Evolutionary conservation across 1,140 invertebrate genomes (phyloP).

Genomic region (Asobara japonica): DNA sequence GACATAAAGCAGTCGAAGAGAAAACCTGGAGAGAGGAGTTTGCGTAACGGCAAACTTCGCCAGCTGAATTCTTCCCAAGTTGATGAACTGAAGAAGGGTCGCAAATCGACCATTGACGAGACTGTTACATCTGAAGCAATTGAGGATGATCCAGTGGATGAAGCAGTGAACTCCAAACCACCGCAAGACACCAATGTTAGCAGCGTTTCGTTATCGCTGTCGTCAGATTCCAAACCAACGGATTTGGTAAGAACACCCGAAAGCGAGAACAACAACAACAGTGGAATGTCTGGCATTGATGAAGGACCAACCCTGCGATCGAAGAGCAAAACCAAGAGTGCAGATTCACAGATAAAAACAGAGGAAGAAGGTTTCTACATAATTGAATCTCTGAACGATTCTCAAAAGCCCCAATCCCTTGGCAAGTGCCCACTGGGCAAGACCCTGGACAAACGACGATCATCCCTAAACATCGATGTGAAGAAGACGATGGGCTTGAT

Average conservation of each 20-base stretch:
- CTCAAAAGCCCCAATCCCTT: constrained; percentile 38
- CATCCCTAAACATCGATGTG: constrained; percentile 59
- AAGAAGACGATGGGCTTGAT: constrained; percentile 57
- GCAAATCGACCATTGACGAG: constrained; percentile 61
- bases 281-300: constrained; percentile 43
- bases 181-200: neutral
- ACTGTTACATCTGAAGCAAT: neutral
- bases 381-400: neutral
- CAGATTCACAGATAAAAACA: constrained; percentile 39
- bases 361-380: constrained; percentile 37
- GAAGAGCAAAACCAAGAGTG: constrained; percentile 60
- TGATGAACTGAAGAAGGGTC: constrained; percentile 59
- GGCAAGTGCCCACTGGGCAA: constrained; percentile 49
- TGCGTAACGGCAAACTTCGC: constrained; percentile 73
- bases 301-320: constrained; percentile 58
- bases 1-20: constrained; percentile 39
- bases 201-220: neutral
- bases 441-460: constrained; percentile 51
- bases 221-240: neutral
- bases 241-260: constrained; percentile 54
- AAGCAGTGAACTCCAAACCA: neutral
- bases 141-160: neutral
- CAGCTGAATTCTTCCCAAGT: constrained; percentile 54
- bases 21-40: constrained; percentile 62
- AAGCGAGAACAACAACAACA: constrained; percentile 59